Conservation (phyloP, 2,888 invertebrate species). For the Chaetogeoica ovagalla region DNA sequence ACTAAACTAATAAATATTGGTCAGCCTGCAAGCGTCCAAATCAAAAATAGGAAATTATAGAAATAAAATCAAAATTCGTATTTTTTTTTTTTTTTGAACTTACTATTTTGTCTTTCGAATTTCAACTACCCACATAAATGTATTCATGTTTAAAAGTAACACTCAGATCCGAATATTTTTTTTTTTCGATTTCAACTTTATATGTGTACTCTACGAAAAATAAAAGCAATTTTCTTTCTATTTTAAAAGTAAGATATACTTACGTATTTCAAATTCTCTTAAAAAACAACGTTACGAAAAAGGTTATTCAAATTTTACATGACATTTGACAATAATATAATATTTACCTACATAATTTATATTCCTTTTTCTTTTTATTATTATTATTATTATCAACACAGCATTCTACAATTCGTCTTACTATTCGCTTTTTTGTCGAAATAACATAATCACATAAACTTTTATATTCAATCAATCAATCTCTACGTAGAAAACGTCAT, state of each 20-base stretch:
- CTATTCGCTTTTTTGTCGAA: neutral
- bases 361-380: too few relatives aligned
- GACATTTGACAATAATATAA: neutral
- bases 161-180: neutral
- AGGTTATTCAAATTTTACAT: neutral
- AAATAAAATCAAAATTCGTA: neutral
- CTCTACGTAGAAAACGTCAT: neutral
- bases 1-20: too few relatives aligned
- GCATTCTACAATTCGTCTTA: too few relatives aligned
- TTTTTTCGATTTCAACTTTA: neutral
- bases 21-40: too few relatives aligned
- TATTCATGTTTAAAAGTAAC: conserved; percentile 19
- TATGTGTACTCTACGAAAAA: neutral
- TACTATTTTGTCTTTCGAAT: conserved; percentile 1
- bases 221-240: neutral
- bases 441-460: neutral
- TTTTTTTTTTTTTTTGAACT: conserved; percentile 4
- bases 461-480: neutral
- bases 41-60: too few relatives aligned
- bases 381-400: too few relatives aligned
- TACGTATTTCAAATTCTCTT: neutral
- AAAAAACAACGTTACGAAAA: too few relatives aligned
- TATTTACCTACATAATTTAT: neutral
- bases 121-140: neutral
- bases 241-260: neutral